These are phyloP conservation scores for Datnioides undecimradiatus DNA, from an alignment of 2,113 vertebrate genomes.

Conservation along the genomic window DNA sequence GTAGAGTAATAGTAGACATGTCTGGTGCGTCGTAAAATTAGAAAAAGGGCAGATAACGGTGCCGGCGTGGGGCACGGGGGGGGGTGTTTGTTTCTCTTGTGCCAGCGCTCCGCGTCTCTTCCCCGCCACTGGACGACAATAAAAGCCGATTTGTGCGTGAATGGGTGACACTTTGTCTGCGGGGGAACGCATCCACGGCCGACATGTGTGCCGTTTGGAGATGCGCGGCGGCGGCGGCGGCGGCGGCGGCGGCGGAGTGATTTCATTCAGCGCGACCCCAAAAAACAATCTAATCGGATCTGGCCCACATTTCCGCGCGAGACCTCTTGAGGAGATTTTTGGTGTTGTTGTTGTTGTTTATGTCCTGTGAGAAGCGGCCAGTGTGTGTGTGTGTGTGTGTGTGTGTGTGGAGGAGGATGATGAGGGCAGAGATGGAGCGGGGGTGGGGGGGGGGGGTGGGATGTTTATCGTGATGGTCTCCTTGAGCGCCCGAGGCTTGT, in stretches of 20 bases:
- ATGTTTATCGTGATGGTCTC: conserved; percentile 26
- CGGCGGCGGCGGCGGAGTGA: conserved; percentile 53
- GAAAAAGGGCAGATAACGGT: background rate
- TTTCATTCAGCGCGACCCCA: conserved; percentile 19
- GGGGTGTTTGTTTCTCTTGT: conserved; percentile 3
- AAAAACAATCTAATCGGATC: conserved; percentile 41
- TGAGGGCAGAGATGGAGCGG: background rate
- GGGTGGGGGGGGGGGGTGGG: no score
- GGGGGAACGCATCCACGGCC: background rate
- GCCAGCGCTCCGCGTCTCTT: background rate
- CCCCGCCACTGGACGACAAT: no score
- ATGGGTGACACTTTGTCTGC: background rate
- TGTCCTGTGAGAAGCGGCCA: conserved; percentile 5
- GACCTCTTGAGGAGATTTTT: conserved; percentile 28
- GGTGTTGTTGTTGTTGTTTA: conserved; percentile 12
- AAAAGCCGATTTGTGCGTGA: conserved; percentile 11
- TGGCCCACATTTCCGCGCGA: conserved; percentile 34
- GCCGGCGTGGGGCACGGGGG: background rate
- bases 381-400: background rate
- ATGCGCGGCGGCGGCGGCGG: no score
- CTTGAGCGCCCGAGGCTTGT: conserved; percentile 39
- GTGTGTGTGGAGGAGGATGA: background rate
- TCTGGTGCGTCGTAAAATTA: background rate
- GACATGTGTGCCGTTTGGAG: conserved; percentile 50
- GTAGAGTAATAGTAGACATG: background rate